Conservation (phyloP, 2,888 invertebrate species). For the Caenorhabditis angaria region DNA sequence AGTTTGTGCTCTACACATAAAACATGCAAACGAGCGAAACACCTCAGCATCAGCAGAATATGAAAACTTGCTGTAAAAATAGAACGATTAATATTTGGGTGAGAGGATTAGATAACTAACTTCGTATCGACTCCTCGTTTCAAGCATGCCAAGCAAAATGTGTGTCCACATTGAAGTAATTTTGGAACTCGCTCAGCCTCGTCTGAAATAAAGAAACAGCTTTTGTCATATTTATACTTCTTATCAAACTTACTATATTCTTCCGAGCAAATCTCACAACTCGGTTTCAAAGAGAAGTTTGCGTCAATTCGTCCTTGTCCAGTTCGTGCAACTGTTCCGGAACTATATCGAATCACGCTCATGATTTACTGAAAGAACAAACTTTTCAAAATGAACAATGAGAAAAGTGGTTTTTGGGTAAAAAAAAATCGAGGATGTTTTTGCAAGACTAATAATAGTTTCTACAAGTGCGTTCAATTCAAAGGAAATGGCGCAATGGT, state of each 20-base stretch:
- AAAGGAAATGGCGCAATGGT: too few species aligned
- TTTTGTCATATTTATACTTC: too few species aligned
- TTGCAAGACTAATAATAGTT: too few species aligned
- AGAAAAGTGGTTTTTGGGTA: background rate
- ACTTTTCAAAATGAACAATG: constrained; percentile 8
- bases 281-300: background rate
- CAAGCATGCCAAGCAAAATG: constrained; percentile 11
- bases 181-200: constrained; percentile 7
- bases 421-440: too few species aligned
- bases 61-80: constrained; percentile 16
- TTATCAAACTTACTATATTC: background rate
- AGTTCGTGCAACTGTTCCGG: background rate
- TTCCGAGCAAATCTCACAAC: background rate
- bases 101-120: background rate
- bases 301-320: too few species aligned
- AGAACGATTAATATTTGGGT: background rate
- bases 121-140: background rate
- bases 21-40: background rate
- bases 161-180: constrained; percentile 15
- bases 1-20: constrained; percentile 9
- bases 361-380: background rate
- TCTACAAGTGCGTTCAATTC: too few species aligned
- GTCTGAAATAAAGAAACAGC: too few species aligned
- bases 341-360: background rate
- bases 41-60: constrained; percentile 12